Conservation (phyloP, 2,888 invertebrate species). For the Serrognathus titanus region DNA sequence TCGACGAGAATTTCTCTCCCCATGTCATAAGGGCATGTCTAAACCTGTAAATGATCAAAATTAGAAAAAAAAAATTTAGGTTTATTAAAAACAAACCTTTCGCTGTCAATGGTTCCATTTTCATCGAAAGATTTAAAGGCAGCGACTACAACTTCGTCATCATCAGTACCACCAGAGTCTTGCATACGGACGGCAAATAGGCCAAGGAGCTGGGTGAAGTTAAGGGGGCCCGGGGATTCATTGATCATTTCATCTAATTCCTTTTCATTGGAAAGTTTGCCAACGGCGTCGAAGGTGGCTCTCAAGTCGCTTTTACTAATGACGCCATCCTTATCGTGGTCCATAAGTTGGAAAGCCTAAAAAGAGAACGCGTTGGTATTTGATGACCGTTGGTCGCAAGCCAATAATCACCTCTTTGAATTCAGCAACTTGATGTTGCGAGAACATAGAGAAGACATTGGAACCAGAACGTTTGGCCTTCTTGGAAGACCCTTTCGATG, state of each 20-base stretch:
- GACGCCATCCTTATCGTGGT: constrained; percentile 82
- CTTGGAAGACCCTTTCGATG: constrained; percentile 78
- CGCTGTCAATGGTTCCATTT: constrained; percentile 83
- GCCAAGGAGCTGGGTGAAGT: constrained; percentile 91
- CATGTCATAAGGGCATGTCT: constrained; percentile 89
- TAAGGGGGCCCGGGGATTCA: constrained; percentile 88
- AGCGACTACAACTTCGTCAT: constrained; percentile 85
- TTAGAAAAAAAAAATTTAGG: background rate
- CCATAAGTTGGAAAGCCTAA: constrained; percentile 87
- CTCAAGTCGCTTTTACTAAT: constrained; percentile 83
- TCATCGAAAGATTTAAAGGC: constrained; percentile 92
- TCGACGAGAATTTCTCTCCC: constrained; percentile 87
- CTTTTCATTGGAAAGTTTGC: constrained; percentile 84
- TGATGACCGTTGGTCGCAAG: too few relatives aligned
- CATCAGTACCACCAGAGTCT: constrained; percentile 82
- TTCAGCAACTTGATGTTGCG: constrained; percentile 93
- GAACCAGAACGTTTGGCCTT: constrained; percentile 87
- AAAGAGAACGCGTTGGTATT: too few relatives aligned
- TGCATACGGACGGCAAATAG: constrained; percentile 91
- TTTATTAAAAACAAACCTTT: constrained; percentile 54
- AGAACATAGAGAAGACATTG: constrained; percentile 97
- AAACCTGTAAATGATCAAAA: constrained; percentile 53
- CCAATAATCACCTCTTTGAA: constrained; percentile 69
- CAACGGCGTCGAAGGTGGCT: constrained; percentile 88
- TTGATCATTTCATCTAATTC: constrained; percentile 85